Evolutionary conservation across 2,113 vertebrate genomes (phyloP).

Genomic region (Vidua macroura): DNA sequence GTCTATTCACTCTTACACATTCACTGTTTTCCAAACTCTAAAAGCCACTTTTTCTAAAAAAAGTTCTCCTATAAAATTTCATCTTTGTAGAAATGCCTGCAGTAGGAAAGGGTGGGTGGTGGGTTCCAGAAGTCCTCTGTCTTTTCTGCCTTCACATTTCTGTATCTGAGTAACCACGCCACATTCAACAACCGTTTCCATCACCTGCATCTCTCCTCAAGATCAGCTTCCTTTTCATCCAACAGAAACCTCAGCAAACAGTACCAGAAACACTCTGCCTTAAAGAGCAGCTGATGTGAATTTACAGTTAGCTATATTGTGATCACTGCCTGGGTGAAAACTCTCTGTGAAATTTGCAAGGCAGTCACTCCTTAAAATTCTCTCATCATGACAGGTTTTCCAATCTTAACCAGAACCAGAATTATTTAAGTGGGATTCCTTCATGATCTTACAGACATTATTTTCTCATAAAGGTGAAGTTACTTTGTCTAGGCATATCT

Average conservation of each 20-base stretch:
- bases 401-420: background rate
- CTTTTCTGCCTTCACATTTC: background rate
- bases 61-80: background rate
- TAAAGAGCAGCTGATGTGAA: background rate
- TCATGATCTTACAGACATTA: background rate
- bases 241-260: background rate
- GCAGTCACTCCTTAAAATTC: background rate
- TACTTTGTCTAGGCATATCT: background rate
- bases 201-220: background rate
- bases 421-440: background rate
- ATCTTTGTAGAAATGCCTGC: background rate
- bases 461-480: background rate
- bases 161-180: background rate
- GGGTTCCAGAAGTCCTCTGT: background rate
- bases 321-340: background rate
- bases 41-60: background rate
- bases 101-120: background rate
- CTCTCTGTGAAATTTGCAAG: background rate
- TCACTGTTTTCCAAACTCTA: background rate
- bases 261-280: background rate
- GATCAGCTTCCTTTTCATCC: background rate
- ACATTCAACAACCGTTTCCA: background rate
- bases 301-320: background rate
- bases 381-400: background rate
- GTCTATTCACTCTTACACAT: accelerated